Evolutionary conservation across 2,888 invertebrate species (phyloP), one percentile per base, ranked within the genome.

Genomic region (Rhagonycha fulva): DNA sequence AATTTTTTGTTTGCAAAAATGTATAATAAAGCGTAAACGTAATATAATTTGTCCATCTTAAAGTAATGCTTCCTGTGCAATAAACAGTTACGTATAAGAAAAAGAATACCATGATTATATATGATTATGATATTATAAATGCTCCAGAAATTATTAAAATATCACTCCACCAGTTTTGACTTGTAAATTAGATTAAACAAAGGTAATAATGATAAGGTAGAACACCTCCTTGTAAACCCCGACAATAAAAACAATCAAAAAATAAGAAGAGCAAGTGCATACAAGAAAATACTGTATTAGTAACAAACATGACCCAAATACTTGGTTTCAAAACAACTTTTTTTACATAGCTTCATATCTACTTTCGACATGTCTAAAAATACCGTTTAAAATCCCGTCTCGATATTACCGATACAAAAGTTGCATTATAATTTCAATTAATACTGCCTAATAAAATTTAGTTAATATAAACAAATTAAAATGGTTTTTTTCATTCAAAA

Each of bases 131-230:
- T 23, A 23, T 63, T 63, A 66, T 66, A 66, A 66, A 66, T 66
- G 63, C 63, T 66, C 63, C 26, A 66, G 63, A 66, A 66, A 66
- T 66, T 66, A 66, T 66, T 66, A 66, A 23, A 26, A 24, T 66
- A 24, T 62, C 63, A 14, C n/a, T 19, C 24, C 4, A 12, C 26
- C 7, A 66, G 47, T 47, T 47, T n/a, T 47, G 47, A 19, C 63
- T 66, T 66, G 63, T 66, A 66, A 66, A 24, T 66, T 66, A 66
- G n/a, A n/a, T 66, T 19, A 66, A 23, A 23, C 24, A 9, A 19
- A 14, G 14, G 11, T 14, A 11, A 28, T 14, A 11, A 28, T 28
- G n/a, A 24, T 66, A 24, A 26, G 26, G 19, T 24, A 7, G n/a
- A 24, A 23, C 12, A 66, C n/a, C n/a, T 66, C 9, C n/a, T 10